Percentiles rank a stretch among this genome's conserved stretches.
phyloP scores from a whole-genome alignment of 2,888 invertebrate genomes.

The Limenitis camilla region DNA sequence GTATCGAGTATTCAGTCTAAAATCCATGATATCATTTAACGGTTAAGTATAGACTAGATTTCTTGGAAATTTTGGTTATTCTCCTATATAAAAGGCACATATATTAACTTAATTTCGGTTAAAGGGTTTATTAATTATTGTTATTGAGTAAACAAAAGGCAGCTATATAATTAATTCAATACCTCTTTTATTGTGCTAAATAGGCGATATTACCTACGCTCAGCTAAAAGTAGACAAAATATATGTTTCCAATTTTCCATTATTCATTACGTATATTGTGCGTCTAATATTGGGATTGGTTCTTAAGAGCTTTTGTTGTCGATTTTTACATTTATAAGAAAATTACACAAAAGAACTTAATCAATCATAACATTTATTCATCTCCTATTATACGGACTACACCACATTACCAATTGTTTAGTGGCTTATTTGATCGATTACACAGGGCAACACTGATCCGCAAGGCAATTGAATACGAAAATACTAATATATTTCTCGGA shows the following conservation, averaged over 20 bases:
- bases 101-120: no score
- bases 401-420: not conserved
- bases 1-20: no score
- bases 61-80: no score
- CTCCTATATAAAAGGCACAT: no score
- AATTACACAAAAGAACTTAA: constrained; percentile 5
- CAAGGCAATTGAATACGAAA: no score
- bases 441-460: not conserved
- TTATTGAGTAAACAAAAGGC: not conserved
- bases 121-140: no score
- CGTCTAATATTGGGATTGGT: not conserved
- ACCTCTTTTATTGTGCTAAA: not conserved
- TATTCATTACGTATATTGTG: not conserved
- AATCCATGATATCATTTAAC: no score
- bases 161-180: not conserved
- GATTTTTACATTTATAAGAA: constrained; percentile 4
- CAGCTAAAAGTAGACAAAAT: not conserved
- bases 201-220: not conserved
- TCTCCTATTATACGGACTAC: not conserved
- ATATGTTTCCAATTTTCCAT: not conserved
- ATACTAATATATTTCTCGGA: no score
- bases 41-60: no score
- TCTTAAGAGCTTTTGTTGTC: constrained; percentile 8
- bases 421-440: constrained; percentile 4
- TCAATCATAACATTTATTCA: constrained; percentile 10